A percentile compares a stretch with the other conserved stretches of the same genome.
Conservation (phyloP, 2,888 invertebrate genomes). For the Cancer borealis region DNA sequence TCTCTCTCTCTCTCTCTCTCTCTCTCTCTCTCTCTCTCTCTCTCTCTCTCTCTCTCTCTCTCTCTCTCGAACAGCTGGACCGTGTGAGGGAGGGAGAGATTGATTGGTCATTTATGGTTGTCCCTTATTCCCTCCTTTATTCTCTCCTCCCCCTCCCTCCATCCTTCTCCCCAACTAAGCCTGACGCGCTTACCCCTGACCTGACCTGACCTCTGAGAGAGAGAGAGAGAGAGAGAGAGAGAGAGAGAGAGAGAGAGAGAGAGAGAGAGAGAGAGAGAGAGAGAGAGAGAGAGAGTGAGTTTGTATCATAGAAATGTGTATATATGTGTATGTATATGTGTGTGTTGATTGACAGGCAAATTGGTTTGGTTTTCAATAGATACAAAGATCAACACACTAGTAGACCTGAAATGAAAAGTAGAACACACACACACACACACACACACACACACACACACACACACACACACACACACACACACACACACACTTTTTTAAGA, state of each 20-base stretch:
- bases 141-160: background rate
- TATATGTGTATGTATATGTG: background rate
- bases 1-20: too few relatives aligned
- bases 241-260: slow-evolving; percentile 4
- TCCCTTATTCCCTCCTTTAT: background rate
- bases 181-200: background rate
- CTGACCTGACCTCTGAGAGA: background rate
- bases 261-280: slow-evolving; percentile 12
- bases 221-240: too few relatives aligned
- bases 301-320: background rate
- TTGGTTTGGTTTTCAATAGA: too few relatives aligned
- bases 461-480: too few relatives aligned
- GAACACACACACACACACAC: too few relatives aligned
- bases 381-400: too few relatives aligned
- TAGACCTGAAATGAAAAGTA: too few relatives aligned
- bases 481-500: too few relatives aligned
- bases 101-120: background rate
- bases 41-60: background rate
- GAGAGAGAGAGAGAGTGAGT: background rate
- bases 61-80: background rate
- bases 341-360: background rate
- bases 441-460: too few relatives aligned
- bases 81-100: background rate
- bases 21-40: background rate
- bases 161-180: background rate